Base-by-base conservation (phyloP, 53 echinoderm and acorn worm species). In the Paracentrotus lividus region DNA sequence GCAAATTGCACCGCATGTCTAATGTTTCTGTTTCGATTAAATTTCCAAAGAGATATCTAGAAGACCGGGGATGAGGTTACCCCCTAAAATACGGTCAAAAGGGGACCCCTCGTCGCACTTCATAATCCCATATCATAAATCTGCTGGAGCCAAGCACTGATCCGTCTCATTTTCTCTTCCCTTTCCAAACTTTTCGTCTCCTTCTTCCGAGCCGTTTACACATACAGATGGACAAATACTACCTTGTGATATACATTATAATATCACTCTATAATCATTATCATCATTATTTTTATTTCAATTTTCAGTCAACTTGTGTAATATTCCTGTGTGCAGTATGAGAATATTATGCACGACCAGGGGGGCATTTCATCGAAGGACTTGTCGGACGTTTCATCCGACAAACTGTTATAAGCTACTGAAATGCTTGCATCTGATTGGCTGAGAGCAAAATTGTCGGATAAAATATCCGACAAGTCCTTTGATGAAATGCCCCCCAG, bases 81-180 rank as follows among this genome's bases (percentile, higher is more conserved):
- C 40, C 21, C 72, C 36, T n/a, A 49, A 85, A 49, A 85, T 51
- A 47, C 85, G 51, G 85, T 51, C 85, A 85, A 47, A 40, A 49
- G 85, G 85, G 72, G 85, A 21, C 9, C 15, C 85, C 53, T 29
- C 3, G 49, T 85, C 85, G 26, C n/a, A 53, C 49, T 85, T 3
- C 85, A 85, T 85, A 85, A 85, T 85, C 85, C 53, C 31, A 49
- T 49, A 49, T 49, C 27, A 49, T 85, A 85, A 85, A 85, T 85
- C 31, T 49, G 85, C 9, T 20, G 85, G 85, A 45, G 85, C 32
- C 49, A 15, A 13, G 49, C 29, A 31, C 53, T 85, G 49, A 85
- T 85, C 85, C 53, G 53, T 51, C 85, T 85, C 53, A 16, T 49
- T n/a, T 47, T 85, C 40, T 4, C 38, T 72, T 72, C 38, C 72